phyloP scores from a whole-genome alignment of 2,888 invertebrate species.

The Drosophila multiciliata region DNA sequence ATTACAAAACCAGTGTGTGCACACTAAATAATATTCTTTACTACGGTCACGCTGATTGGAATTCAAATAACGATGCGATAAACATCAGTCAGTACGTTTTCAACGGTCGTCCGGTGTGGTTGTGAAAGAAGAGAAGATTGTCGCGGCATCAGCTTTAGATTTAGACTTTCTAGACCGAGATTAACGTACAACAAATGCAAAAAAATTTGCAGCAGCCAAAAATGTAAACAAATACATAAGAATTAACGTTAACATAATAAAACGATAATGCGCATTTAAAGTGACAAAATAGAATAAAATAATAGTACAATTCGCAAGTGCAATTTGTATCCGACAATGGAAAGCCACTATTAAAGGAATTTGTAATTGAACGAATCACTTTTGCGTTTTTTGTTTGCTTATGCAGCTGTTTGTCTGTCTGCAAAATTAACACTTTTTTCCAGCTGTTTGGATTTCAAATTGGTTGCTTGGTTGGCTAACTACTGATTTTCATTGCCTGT shows the following conservation, averaged over 20 bases:
- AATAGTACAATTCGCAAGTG: slow-evolving; percentile 14
- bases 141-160: background rate
- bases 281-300: slow-evolving; percentile 29
- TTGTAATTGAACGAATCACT: slow-evolving; percentile 45
- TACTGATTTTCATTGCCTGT: slow-evolving; percentile 23
- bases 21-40: background rate
- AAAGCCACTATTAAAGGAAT: slow-evolving; percentile 36
- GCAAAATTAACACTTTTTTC: slow-evolving; percentile 66
- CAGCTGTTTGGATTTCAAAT: slow-evolving; percentile 28
- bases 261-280: slow-evolving; percentile 10
- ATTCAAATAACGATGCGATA: slow-evolving; percentile 42
- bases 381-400: slow-evolving; percentile 32
- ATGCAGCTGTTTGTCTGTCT: slow-evolving; percentile 22
- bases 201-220: slow-evolving; percentile 45
- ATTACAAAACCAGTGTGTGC: slow-evolving; percentile 19
- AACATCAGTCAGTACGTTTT: slow-evolving; percentile 56
- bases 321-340: slow-evolving; percentile 37
- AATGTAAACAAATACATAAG: slow-evolving; percentile 59
- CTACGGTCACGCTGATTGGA: slow-evolving; percentile 28
- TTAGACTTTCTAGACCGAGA: slow-evolving; percentile 20
- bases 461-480: slow-evolving; percentile 29
- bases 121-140: background rate
- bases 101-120: slow-evolving; percentile 54
- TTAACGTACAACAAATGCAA: slow-evolving; percentile 22
- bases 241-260: slow-evolving; percentile 25